Conservation (phyloP, 2,888 invertebrate genomes). For the Cataglyphis rosenhaueri region DNA sequence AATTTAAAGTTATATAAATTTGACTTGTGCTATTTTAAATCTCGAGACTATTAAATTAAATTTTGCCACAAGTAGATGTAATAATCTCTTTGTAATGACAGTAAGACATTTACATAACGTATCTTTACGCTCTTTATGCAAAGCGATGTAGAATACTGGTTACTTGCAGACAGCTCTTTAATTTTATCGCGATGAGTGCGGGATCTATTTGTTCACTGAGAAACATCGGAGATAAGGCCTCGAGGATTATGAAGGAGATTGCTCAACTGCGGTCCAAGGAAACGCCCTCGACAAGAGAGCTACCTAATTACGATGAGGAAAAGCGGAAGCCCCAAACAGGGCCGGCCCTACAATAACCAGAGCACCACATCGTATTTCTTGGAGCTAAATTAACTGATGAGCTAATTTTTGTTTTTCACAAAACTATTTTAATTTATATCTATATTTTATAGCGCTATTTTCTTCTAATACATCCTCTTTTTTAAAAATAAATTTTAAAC, state of each 20-base stretch:
- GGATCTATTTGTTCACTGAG: constrained; percentile 70
- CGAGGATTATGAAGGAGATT: constrained; percentile 68
- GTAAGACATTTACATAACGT: constrained; percentile 3
- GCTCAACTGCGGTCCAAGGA: constrained; percentile 63
- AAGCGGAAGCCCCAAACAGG: constrained; percentile 34
- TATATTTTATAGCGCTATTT: constrained; percentile 7
- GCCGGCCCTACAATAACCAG: constrained; percentile 9
- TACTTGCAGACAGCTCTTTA: constrained; percentile 65
- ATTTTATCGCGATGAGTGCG: constrained; percentile 71
- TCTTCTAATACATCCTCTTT: neutral
- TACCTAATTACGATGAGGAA: constrained; percentile 64
- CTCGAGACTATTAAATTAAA: neutral
- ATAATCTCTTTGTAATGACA: neutral
- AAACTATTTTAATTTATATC: neutral
- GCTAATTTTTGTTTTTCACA: constrained; percentile 5
- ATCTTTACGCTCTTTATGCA: constrained; percentile 27
- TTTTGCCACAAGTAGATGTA: neutral
- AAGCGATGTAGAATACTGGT: constrained; percentile 3
- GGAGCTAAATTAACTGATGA: neutral
- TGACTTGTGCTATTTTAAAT: neutral
- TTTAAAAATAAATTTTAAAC: neutral
- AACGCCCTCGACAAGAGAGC: constrained; percentile 63
- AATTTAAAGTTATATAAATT: neutral
- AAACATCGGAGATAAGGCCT: constrained; percentile 69
- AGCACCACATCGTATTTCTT: constrained; percentile 19